Evolutionary conservation across 2,888 invertebrate species (phyloP).

Genomic region (Adelognathus sp.): DNA sequence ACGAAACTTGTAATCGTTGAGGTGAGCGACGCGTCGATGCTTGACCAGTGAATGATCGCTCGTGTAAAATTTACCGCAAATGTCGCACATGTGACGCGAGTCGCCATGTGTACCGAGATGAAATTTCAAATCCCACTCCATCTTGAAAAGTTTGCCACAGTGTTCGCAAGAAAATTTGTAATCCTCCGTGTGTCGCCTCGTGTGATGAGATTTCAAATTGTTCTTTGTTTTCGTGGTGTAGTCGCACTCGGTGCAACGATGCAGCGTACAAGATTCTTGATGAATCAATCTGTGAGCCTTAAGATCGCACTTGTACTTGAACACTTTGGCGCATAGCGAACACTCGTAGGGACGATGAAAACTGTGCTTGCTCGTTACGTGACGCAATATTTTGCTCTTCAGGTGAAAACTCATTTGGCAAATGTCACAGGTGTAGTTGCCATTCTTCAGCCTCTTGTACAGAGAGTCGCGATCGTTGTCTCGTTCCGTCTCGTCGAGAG

Average conservation of each 20-base stretch:
- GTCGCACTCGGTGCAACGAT: conserved; percentile 72
- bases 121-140: conserved; percentile 74
- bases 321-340: conserved; percentile 64
- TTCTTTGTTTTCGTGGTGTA: conserved; percentile 69
- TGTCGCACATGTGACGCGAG: conserved; percentile 73
- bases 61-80: conserved; percentile 73
- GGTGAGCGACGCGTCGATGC: conserved; percentile 71
- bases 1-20: conserved; percentile 72
- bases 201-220: conserved; percentile 70
- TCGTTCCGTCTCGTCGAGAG: neutral
- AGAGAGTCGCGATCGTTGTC: conserved; percentile 42
- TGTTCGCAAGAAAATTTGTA: conserved; percentile 71
- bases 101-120: conserved; percentile 70
- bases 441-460: conserved; percentile 58
- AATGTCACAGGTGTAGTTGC: conserved; percentile 64
- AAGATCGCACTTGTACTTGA: conserved; percentile 72
- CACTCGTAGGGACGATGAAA: conserved; percentile 70
- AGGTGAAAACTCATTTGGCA: conserved; percentile 65
- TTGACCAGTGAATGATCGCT: conserved; percentile 72
- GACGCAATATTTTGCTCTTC: conserved; percentile 69
- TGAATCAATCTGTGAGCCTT: conserved; percentile 67
- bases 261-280: conserved; percentile 60
- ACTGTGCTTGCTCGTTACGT: conserved; percentile 71
- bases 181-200: conserved; percentile 69
- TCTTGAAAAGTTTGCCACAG: conserved; percentile 72